These are phyloP conservation scores for Periophthalmus modestus DNA, from an alignment of 2,113 vertebrate species.

Conservation along the genomic window DNA sequence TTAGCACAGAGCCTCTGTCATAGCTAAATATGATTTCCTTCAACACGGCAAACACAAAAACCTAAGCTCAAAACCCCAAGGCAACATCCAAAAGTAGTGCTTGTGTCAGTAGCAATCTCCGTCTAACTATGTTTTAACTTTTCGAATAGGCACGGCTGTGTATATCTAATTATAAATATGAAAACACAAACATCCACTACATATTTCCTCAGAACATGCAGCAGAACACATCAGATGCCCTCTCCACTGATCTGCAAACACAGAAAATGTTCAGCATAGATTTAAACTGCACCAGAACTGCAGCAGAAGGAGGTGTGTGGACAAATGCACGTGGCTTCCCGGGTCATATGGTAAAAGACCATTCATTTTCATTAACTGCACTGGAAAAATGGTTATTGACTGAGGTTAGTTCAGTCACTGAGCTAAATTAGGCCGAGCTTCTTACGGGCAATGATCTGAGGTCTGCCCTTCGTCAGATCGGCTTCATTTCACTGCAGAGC, in stretches of 20 bases:
- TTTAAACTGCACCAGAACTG: neutral
- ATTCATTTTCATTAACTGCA: neutral
- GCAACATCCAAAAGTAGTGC: conserved; percentile 36
- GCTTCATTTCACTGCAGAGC: neutral
- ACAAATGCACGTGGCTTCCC: neutral
- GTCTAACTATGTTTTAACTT: conserved; percentile 26
- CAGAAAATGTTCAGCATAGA: neutral
- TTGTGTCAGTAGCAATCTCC: conserved; percentile 19
- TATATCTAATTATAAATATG: neutral
- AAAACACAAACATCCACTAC: no score
- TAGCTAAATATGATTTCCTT: conserved; percentile 65
- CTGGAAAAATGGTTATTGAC: neutral
- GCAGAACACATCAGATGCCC: neutral
- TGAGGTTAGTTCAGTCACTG: neutral
- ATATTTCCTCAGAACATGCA: neutral
- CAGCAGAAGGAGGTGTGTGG: no score
- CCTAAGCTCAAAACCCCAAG: conserved; percentile 45
- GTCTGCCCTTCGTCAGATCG: neutral
- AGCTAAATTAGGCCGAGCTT: neutral
- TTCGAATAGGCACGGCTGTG: neutral
- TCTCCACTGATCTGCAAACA: neutral
- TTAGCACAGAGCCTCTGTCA: conserved; percentile 69
- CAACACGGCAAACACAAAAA: conserved; percentile 45
- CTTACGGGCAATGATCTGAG: neutral
- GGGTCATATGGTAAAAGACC: neutral